Evolutionary conservation across 2,113 vertebrate genomes (phyloP).

Genomic region (Eptesicus fuscus): DNA sequence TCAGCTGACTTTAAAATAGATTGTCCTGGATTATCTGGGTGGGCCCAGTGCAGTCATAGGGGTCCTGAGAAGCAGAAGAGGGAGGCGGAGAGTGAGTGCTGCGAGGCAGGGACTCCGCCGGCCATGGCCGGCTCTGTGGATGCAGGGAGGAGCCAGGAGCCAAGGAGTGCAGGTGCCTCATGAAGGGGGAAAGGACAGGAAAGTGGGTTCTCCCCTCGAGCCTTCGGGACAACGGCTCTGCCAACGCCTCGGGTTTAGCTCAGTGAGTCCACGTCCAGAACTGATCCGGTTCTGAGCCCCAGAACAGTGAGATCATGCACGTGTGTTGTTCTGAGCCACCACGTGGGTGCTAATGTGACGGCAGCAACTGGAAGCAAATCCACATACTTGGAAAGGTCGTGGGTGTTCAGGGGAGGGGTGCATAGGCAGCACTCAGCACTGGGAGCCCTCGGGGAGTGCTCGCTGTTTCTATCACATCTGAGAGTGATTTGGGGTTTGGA

Average conservation of each 20-base stretch:
- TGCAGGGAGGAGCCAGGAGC: fast-evolving
- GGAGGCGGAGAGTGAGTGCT: neutral
- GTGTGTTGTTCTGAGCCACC: neutral
- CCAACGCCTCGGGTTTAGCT: fast-evolving
- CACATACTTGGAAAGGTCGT: fast-evolving
- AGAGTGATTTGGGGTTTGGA: too few species aligned
- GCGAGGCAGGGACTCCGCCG: fast-evolving
- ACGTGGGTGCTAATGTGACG: fast-evolving
- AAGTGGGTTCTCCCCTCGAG: fast-evolving
- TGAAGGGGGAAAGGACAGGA: neutral
- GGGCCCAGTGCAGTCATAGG: fast-evolving
- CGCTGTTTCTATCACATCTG: fast-evolving
- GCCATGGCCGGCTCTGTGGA: fast-evolving
- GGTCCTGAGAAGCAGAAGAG: neutral
- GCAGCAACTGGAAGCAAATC: neutral
- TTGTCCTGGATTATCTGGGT: fast-evolving
- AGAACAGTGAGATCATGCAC: fast-evolving
- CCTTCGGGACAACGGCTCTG: neutral
- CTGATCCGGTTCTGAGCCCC: neutral
- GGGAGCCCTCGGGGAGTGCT: fast-evolving
- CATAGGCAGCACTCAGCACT: fast-evolving
- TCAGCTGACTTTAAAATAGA: neutral
- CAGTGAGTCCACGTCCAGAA: neutral
- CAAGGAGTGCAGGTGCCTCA: fast-evolving
- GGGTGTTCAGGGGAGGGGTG: neutral